Conservation (phyloP, 2,113 vertebrate species). For the Arizona elegans region DNA sequence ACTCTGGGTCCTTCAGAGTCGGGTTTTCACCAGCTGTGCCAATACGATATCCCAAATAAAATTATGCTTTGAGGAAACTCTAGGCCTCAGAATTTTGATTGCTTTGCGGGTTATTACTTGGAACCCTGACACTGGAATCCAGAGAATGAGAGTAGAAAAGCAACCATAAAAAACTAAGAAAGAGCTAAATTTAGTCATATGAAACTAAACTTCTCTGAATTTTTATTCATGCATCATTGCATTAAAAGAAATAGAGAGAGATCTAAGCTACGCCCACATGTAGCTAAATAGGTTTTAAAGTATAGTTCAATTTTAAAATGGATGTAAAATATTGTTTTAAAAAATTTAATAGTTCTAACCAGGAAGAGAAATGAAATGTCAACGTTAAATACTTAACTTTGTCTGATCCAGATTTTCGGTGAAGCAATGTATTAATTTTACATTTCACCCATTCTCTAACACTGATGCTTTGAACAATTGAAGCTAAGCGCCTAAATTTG, state of each 20-base stretch:
- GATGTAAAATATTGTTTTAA: not conserved
- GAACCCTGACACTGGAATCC: too few species aligned
- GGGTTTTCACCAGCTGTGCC: too few species aligned
- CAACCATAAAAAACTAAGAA: too few species aligned
- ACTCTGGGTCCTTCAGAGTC: too few species aligned
- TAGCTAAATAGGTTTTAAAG: conserved; percentile 4
- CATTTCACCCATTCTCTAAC: conserved; percentile 11
- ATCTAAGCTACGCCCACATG: conserved; percentile 1
- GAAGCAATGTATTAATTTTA: not conserved
- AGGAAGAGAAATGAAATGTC: not conserved
- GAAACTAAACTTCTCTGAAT: not conserved
- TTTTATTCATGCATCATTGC: not conserved
- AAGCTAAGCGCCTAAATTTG: not conserved
- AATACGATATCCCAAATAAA: too few species aligned
- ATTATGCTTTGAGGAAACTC: too few species aligned
- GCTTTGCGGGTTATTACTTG: too few species aligned
- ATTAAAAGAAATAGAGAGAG: conserved; percentile 5
- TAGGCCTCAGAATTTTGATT: too few species aligned
- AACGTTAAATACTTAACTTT: not conserved
- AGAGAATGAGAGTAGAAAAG: too few species aligned
- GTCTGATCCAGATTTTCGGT: not conserved
- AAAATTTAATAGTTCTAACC: not conserved
- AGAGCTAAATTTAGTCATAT: too few species aligned
- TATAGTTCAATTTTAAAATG: too few species aligned
- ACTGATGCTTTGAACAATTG: not conserved